Conservation (phyloP, 1,140 invertebrate species). For the Aradophagus sp. region DNA sequence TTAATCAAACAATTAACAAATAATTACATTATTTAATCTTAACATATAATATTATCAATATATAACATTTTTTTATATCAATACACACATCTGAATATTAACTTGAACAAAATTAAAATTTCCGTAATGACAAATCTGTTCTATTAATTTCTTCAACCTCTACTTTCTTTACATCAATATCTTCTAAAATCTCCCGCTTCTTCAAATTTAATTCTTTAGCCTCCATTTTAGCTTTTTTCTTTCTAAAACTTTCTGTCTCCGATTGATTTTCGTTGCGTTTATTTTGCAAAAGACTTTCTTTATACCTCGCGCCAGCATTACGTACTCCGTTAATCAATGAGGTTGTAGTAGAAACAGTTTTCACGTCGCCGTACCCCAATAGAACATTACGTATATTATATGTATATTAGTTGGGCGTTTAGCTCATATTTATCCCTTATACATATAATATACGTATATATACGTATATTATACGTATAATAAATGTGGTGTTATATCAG, state of each 20-base stretch:
- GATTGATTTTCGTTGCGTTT: background rate
- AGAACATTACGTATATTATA: too few species aligned
- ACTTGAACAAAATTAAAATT: too few species aligned
- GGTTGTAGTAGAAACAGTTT: background rate
- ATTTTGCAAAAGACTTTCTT: background rate
- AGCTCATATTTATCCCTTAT: too few species aligned
- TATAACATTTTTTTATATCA: too few species aligned
- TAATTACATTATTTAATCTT: too few species aligned
- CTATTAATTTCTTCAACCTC: constrained; percentile 1
- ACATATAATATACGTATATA: too few species aligned
- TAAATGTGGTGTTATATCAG: too few species aligned
- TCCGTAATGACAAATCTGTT: background rate
- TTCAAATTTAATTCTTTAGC: constrained; percentile 1
- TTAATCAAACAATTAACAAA: too few species aligned
- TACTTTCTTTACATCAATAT: background rate
- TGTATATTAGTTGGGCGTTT: too few species aligned
- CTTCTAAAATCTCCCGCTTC: constrained; percentile 4
- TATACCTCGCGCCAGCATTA: background rate
- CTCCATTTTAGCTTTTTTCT: background rate
- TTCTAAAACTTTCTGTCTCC: background rate
- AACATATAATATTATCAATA: too few species aligned
- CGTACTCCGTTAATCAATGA: constrained; percentile 2
- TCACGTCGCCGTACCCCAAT: constrained; percentile 2
- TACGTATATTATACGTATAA: too few species aligned
- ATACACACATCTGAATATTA: too few species aligned